Evolutionary conservation across 2,113 vertebrate genomes (phyloP), one percentile per base, ranked within the genome.

Genomic region (Oreotrochilus melanogaster): DNA sequence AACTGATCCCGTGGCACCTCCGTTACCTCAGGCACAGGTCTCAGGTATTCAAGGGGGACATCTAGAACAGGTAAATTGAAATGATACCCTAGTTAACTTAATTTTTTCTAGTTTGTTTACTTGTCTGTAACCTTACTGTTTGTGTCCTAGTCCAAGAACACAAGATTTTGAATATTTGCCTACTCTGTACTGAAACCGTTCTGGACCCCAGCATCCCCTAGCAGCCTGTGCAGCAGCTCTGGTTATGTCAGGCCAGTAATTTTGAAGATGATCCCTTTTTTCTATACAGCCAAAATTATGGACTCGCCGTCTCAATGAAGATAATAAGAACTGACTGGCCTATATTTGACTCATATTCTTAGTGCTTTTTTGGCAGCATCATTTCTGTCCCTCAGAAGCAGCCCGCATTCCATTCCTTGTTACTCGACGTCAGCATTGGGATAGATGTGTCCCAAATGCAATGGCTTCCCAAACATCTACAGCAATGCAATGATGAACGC

Each of bases 321-420:
- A 53, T 96, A 93, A 93, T 74, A 56, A 78, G 95, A 96, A 80
- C 75, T 80, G 93, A 94, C 72, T 97, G 95, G 88, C 86, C 89
- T 95, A 88, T 94, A 96, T 93, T 74, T 60, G 82, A 84, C 75
- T 93, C 3, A 57, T 86, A 64, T 78, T 96, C 93, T 86, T 90
- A 93, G 85, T 75, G 93, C 17, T 23, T 89, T 96, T 90, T 92
- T 97, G 94, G 92, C 93, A 96, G 14, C 7, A 1, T 60, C 11
- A 6, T 31, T 43, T 6, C 67, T 0, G 7, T 96, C 94, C 93
- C 92, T 93, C 92, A 78, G 93, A 94, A 95, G 24, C 67, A 71
- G 51, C 69, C 78, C 43, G 7, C 89, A 67, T 95, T 96, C 92
- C 75, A 23, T 74, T 89, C 50, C 81, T 43, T 13, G 25, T 76